phyloP scores from a whole-genome alignment of 2,888 invertebrate genomes.

The Ethmia dodecea region DNA sequence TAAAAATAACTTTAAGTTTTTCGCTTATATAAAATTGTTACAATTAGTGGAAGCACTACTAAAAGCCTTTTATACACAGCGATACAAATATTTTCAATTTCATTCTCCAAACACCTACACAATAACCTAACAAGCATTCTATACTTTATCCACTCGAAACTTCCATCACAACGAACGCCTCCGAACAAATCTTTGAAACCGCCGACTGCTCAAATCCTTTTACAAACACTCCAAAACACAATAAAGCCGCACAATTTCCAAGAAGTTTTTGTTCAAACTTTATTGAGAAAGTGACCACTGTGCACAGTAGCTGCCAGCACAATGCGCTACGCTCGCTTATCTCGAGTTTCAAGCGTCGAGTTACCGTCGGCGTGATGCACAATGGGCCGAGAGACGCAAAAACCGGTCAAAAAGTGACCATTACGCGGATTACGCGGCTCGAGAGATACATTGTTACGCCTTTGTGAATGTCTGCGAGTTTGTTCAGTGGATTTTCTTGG shows the following conservation, averaged over 20 bases:
- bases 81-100: too few relatives aligned
- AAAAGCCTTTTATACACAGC: too few relatives aligned
- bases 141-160: conserved; percentile 2
- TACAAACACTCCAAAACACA: conserved; percentile 30
- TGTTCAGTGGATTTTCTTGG: too few relatives aligned
- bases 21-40: too few relatives aligned
- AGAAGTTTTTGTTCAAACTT: conserved; percentile 29
- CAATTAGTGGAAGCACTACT: too few relatives aligned
- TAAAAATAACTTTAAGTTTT: too few relatives aligned
- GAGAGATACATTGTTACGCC: conserved; percentile 1
- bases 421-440: conserved; percentile 13
- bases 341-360: conserved; percentile 34
- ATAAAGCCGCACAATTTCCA: conserved; percentile 30
- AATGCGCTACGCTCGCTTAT: not conserved
- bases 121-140: conserved; percentile 17
- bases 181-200: conserved; percentile 37
- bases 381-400: conserved; percentile 21
- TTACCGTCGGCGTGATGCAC: conserved; percentile 30
- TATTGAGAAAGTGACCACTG: conserved; percentile 39
- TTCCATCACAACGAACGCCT: conserved; percentile 40
- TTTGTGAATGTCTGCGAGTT: too few relatives aligned
- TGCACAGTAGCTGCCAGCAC: not conserved
- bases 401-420: conserved; percentile 18
- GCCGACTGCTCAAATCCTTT: conserved; percentile 33
- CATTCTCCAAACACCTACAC: too few relatives aligned